A percentile compares a stretch with the other conserved stretches of the same genome.
Evolutionary conservation across 1,140 invertebrate genomes (phyloP).

Genomic region (Pseudomyrmex gracilis): DNA sequence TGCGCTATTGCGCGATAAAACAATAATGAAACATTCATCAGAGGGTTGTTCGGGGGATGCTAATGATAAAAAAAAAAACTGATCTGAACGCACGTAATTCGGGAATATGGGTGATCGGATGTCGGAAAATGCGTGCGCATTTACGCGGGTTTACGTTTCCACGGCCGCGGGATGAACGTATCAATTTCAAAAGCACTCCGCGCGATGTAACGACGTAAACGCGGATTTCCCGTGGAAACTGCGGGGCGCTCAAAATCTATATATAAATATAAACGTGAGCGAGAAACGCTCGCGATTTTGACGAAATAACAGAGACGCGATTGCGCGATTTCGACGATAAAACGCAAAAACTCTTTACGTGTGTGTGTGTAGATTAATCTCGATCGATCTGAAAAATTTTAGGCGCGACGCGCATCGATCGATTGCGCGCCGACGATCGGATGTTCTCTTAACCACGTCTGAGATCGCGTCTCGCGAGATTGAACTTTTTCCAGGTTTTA

Average conservation of each 20-base stretch:
- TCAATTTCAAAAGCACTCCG: conserved; percentile 48
- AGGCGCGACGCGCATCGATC: not conserved
- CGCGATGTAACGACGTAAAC: conserved; percentile 8
- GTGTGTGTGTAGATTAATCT: conserved; percentile 10
- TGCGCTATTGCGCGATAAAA: not conserved
- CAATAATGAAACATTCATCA: conserved; percentile 45
- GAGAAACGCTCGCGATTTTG: conserved; percentile 3
- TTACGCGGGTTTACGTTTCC: not conserved
- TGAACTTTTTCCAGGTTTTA: not conserved
- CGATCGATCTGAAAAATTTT: not conserved
- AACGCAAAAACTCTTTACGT: not conserved
- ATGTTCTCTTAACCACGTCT: too few relatives aligned
- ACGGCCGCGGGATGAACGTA: conserved; percentile 27
- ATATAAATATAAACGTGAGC: conserved; percentile 14
- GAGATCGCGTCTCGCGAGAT: not conserved
- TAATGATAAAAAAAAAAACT: conserved; percentile 58
- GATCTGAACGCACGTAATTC: conserved; percentile 12
- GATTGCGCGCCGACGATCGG: not conserved
- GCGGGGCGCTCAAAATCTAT: not conserved
- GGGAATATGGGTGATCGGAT: conserved; percentile 19
- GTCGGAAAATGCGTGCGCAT: conserved; percentile 16
- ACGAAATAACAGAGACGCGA: conserved; percentile 34
- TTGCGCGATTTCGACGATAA: not conserved
- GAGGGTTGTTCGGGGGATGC: not conserved
- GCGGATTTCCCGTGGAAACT: conserved; percentile 11